Conservation (phyloP, 2,797 vertebrate genomes). For the Vespertilio murinus region DNA sequence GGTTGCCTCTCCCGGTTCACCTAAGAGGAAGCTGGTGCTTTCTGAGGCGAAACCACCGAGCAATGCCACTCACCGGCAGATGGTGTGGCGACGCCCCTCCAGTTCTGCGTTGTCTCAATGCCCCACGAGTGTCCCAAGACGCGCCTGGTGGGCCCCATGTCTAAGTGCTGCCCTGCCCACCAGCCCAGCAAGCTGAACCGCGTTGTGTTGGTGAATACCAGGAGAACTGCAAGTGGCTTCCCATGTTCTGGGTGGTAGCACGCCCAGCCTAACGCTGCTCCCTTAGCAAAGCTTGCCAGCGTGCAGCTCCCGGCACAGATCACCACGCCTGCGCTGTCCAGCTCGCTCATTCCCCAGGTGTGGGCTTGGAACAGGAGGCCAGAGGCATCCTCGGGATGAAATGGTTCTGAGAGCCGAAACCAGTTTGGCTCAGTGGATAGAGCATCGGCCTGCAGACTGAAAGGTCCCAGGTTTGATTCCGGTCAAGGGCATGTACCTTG, state of each 20-base stretch:
- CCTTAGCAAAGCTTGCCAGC: neutral
- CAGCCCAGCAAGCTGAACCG: neutral
- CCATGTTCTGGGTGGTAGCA: neutral
- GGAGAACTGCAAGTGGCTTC: neutral
- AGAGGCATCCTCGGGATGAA: neutral
- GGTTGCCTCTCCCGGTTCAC: neutral
- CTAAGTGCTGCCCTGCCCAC: neutral
- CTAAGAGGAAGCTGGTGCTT: neutral
- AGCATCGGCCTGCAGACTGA: too few relatives aligned
- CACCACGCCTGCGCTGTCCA: neutral
- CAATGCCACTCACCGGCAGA: neutral
- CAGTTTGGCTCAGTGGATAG: too few relatives aligned
- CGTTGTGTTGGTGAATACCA: neutral
- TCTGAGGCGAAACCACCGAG: neutral
- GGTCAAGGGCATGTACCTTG: too few relatives aligned
- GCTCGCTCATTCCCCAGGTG: neutral
- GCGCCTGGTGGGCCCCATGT: neutral
- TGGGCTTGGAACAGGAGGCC: neutral
- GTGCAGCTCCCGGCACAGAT: neutral
- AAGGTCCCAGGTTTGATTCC: too few relatives aligned
- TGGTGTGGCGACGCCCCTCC: neutral
- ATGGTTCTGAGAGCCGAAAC: neutral
- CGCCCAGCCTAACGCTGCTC: neutral
- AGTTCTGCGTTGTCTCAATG: neutral
- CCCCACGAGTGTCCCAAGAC: neutral